Conservation (phyloP, 2,113 vertebrate species). For the Nannobrachium achirus region DNA sequence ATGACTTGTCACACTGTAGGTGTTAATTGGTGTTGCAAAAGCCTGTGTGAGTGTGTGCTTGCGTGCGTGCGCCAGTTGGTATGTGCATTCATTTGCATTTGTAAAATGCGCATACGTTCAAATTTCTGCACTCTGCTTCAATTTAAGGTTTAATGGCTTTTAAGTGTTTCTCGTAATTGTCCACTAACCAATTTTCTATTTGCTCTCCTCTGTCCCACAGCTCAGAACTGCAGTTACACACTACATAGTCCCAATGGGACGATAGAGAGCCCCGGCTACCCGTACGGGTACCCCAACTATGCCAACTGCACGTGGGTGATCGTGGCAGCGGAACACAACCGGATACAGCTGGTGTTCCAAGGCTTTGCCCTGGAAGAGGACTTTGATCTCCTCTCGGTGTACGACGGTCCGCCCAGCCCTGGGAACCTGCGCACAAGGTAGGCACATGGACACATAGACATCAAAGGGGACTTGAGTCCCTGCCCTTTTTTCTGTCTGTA, state of each 20-base stretch:
- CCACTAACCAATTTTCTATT: background rate
- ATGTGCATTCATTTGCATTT: background rate
- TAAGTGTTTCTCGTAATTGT: slow-evolving; percentile 10
- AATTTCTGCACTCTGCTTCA: background rate
- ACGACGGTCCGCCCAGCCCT: slow-evolving; percentile 90
- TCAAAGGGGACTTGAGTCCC: background rate
- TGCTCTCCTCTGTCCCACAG: slow-evolving; percentile 74
- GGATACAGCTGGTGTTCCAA: slow-evolving; percentile 98
- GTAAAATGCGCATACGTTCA: background rate
- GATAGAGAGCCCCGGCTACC: slow-evolving; percentile 96
- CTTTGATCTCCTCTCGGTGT: slow-evolving; percentile 95
- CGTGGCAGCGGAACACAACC: slow-evolving; percentile 90
- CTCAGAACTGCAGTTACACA: slow-evolving; percentile 95
- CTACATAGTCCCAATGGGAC: slow-evolving; percentile 94
- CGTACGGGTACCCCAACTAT: slow-evolving; percentile 98
- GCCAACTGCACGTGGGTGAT: slow-evolving; percentile 99
- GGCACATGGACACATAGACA: no score
- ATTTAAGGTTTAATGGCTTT: background rate
- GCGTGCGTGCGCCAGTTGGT: background rate
- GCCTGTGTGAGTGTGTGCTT: slow-evolving; percentile 30
- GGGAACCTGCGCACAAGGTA: slow-evolving; percentile 94
- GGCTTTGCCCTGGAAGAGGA: slow-evolving; percentile 98
- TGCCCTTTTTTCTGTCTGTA: no score
- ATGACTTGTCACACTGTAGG: slow-evolving; percentile 47
- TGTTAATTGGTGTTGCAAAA: slow-evolving; percentile 59